phyloP scores from a whole-genome alignment of 1,140 invertebrate species.

The Thaumetopoea pityocampa region DNA sequence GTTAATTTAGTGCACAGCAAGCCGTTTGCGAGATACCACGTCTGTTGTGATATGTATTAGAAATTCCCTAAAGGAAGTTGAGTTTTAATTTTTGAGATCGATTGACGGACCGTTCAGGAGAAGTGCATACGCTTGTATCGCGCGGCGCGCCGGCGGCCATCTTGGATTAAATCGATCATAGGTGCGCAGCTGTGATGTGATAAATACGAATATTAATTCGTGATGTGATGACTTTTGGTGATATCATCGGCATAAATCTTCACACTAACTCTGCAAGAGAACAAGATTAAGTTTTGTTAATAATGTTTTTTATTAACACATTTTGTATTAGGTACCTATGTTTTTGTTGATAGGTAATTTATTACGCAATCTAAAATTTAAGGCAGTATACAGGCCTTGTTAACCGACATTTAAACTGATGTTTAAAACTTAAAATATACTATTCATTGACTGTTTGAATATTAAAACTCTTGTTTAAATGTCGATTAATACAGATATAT shows the following conservation, averaged over 20 bases:
- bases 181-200: constrained; percentile 70
- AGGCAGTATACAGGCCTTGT: too few relatives aligned
- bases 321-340: too few relatives aligned
- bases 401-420: too few relatives aligned
- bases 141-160: constrained; percentile 63
- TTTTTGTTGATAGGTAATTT: too few relatives aligned
- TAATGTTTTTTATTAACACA: too few relatives aligned
- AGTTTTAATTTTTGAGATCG: constrained; percentile 30
- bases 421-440: too few relatives aligned
- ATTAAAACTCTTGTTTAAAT: too few relatives aligned
- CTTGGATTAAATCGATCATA: constrained; percentile 73
- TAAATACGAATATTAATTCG: constrained; percentile 41
- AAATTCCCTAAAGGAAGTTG: constrained; percentile 4
- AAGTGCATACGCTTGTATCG: constrained; percentile 55
- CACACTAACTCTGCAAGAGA: constrained; percentile 19
- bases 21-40: constrained; percentile 56
- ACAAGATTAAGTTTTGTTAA: too few relatives aligned
- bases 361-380: too few relatives aligned
- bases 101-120: constrained; percentile 45
- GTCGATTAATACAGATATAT: too few relatives aligned
- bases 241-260: constrained; percentile 7
- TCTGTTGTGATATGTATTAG: constrained; percentile 23
- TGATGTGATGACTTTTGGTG: constrained; percentile 43
- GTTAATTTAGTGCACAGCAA: constrained; percentile 59
- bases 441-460: too few relatives aligned